phyloP scores from a whole-genome alignment of 2,113 vertebrate genomes.

The Tor tambroides region DNA sequence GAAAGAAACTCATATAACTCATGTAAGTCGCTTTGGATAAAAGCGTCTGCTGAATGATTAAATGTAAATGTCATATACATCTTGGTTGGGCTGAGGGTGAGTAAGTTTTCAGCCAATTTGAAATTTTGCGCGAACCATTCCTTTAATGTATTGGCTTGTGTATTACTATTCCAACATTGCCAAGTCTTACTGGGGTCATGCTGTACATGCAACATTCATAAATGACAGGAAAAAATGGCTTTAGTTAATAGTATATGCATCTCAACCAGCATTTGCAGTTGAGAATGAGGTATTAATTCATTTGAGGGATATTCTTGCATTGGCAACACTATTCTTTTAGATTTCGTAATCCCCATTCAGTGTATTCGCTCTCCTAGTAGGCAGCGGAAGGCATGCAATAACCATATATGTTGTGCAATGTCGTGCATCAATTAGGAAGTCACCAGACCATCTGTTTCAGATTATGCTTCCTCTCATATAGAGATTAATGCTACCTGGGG shows the following conservation, averaged over 20 bases:
- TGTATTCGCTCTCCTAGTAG: background rate
- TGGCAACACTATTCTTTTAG: background rate
- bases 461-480: conserved; percentile 35
- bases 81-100: no score
- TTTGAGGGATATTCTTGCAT: background rate
- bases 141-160: background rate
- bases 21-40: no score
- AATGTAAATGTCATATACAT: no score
- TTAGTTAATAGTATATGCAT: background rate
- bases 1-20: background rate
- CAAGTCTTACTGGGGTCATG: background rate
- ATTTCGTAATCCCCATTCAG: background rate
- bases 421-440: background rate
- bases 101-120: no score
- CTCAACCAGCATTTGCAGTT: background rate
- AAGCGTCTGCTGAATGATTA: no score
- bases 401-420: background rate
- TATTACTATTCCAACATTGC: background rate
- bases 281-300: background rate
- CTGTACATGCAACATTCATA: background rate
- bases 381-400: background rate
- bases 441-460: conserved; percentile 40
- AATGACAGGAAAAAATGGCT: background rate
- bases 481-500: conserved; percentile 27
- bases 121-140: background rate